Percentiles rank a stretch among this genome's conserved stretches.
Evolutionary conservation across 1,140 invertebrate genomes (phyloP).

Genomic region (Drosophila gunungcola): DNA sequence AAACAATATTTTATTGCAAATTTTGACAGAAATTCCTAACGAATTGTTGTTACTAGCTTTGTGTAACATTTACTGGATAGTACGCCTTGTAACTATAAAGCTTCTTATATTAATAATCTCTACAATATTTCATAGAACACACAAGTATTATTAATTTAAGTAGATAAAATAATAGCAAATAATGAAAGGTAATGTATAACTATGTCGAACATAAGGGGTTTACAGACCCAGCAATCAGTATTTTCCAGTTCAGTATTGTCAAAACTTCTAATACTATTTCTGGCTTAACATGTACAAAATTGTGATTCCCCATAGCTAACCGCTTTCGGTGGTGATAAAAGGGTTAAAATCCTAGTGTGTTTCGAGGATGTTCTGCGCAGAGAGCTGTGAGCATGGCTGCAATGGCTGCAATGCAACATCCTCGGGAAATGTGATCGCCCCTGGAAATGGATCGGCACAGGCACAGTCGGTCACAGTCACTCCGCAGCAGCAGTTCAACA

Average conservation of each 20-base stretch:
- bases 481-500: conserved; percentile 15
- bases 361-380: conserved; percentile 54
- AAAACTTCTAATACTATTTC: neutral
- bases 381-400: conserved; percentile 53
- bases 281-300: conserved; percentile 53
- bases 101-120: too few relatives aligned
- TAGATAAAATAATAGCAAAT: too few relatives aligned
- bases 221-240: neutral
- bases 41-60: neutral
- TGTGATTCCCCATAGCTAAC: neutral
- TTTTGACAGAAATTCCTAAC: neutral
- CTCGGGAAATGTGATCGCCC: conserved; percentile 5
- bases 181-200: too few relatives aligned
- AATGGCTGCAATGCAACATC: conserved; percentile 44
- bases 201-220: too few relatives aligned
- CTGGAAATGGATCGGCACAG: neutral
- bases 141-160: too few relatives aligned
- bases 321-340: conserved; percentile 3
- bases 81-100: too few relatives aligned
- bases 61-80: neutral
- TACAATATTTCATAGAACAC: neutral
- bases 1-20: neutral
- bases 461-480: neutral
- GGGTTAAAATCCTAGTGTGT: neutral
- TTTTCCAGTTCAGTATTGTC: too few relatives aligned